Evolutionary conservation across 2,888 invertebrate species (phyloP).

Genomic region (Germaria angustata): DNA sequence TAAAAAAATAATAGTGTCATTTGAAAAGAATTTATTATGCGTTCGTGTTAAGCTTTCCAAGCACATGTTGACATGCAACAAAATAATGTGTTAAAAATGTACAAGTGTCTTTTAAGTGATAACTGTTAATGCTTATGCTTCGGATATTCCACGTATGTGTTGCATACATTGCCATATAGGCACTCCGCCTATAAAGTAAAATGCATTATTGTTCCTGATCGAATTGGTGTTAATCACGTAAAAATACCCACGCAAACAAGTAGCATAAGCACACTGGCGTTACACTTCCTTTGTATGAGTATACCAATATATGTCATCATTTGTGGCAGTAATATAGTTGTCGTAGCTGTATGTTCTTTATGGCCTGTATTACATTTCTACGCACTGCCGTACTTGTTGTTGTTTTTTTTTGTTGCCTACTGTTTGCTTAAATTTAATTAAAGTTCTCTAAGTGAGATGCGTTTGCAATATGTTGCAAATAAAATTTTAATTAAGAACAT

Average conservation of each 20-base stretch:
- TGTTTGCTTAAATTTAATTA: slow-evolving; percentile 60
- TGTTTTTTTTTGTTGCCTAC: slow-evolving; percentile 11
- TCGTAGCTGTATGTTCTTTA: too few species aligned
- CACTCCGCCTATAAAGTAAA: not conserved
- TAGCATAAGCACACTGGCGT: not conserved
- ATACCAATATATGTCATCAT: not conserved
- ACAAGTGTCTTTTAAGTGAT: not conserved
- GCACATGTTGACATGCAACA: slow-evolving; percentile 15
- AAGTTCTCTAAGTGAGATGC: slow-evolving; percentile 57
- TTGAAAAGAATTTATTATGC: slow-evolving; percentile 22
- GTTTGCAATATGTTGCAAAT: slow-evolving; percentile 62
- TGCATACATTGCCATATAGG: not conserved
- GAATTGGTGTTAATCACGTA: slow-evolving; percentile 32
- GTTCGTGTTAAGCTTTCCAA: slow-evolving; percentile 31
- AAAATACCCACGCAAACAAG: slow-evolving; percentile 7
- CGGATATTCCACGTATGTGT: not conserved
- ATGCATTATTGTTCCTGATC: not conserved
- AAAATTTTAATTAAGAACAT: slow-evolving; percentile 65
- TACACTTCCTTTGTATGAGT: not conserved
- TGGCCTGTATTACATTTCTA: not conserved
- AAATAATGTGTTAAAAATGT: slow-evolving; percentile 14
- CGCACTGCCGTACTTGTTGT: not conserved
- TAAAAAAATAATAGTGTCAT: not conserved
- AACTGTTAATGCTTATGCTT: not conserved
- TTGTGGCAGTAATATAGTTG: not conserved